Conservation (phyloP, 2,113 vertebrate species). For the Myocastor coypus region DNA sequence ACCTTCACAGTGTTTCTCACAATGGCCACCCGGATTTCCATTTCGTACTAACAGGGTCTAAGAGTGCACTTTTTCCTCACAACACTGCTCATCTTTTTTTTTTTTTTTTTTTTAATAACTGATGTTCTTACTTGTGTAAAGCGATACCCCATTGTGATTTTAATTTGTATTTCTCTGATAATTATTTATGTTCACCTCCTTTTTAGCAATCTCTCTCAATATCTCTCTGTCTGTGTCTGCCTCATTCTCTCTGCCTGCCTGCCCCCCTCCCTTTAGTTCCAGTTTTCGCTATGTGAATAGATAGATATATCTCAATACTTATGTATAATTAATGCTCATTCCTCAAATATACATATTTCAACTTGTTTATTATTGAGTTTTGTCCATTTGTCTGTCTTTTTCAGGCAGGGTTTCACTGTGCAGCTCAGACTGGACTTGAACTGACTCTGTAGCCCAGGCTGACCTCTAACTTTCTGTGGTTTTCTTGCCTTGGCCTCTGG, state of each 20-base stretch:
- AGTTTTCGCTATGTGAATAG: too few relatives aligned
- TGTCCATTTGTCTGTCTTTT: not conserved
- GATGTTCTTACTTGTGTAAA: not conserved
- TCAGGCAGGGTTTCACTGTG: too few relatives aligned
- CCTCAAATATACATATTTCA: too few relatives aligned
- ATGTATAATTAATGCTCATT: too few relatives aligned
- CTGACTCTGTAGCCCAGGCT: too few relatives aligned
- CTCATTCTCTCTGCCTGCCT: too few relatives aligned
- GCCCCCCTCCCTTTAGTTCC: too few relatives aligned
- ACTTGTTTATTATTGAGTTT: not conserved
- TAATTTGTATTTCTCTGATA: not conserved
- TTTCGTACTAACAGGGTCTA: not conserved
- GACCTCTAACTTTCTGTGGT: too few relatives aligned
- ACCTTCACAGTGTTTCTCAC: not conserved
- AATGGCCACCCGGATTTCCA: not conserved
- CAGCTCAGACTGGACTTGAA: too few relatives aligned
- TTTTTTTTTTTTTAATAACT: not conserved
- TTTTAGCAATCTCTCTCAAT: not conserved
- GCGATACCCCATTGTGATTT: not conserved
- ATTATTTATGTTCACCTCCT: not conserved
- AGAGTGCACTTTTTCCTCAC: not conserved
- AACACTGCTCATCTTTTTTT: not conserved
- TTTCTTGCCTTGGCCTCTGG: too few relatives aligned
- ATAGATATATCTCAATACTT: too few relatives aligned
- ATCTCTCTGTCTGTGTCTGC: too few relatives aligned